A percentile compares a stretch with the other conserved stretches of the same genome.
These are phyloP conservation scores for Labroides dimidiatus DNA, from an alignment of 2,797 vertebrate species.

Conservation along the genomic window DNA sequence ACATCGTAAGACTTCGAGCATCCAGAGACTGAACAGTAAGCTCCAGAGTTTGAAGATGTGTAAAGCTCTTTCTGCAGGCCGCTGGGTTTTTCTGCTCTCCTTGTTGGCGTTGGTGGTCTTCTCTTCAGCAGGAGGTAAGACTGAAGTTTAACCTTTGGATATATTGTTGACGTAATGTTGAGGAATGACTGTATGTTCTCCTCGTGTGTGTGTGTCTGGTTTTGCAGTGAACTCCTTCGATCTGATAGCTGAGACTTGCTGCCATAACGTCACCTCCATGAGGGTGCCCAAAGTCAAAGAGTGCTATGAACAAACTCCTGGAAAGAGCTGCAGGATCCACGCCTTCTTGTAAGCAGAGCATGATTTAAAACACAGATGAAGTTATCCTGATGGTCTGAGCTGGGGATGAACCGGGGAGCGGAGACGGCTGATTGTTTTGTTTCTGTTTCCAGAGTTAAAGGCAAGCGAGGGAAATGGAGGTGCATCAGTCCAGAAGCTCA, in stretches of 20 bases:
- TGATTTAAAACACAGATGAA: not conserved
- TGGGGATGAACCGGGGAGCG: not conserved
- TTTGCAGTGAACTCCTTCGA: not conserved
- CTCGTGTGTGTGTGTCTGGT: conserved; percentile 1
- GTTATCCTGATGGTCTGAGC: not conserved
- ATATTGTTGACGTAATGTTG: not conserved
- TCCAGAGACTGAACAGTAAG: not conserved
- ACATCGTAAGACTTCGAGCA: not conserved
- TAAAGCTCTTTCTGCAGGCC: conserved; percentile 1
- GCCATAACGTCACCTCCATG: accelerated
- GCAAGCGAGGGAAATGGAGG: accelerated
- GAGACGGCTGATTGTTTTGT: not conserved
- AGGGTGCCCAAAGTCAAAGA: not conserved
- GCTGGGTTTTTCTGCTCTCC: conserved; percentile 40
- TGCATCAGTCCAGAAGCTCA: conserved; percentile 14
- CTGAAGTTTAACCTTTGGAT: not conserved
- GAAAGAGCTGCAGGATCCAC: conserved; percentile 16
- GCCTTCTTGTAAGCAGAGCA: conserved; percentile 51
- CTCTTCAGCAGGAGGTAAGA: conserved; percentile 28
- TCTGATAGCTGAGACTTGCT: accelerated
- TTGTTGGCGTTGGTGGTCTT: conserved; percentile 35
- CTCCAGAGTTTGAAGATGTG: conserved; percentile 13
- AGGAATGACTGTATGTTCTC: not conserved
- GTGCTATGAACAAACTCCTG: conserved; percentile 54
- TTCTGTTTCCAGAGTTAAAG: conserved; percentile 37